Evolutionary conservation across 2,888 invertebrate genomes (phyloP), one percentile per base, ranked within the genome.

Genomic region (Caenorhabditis afra): DNA sequence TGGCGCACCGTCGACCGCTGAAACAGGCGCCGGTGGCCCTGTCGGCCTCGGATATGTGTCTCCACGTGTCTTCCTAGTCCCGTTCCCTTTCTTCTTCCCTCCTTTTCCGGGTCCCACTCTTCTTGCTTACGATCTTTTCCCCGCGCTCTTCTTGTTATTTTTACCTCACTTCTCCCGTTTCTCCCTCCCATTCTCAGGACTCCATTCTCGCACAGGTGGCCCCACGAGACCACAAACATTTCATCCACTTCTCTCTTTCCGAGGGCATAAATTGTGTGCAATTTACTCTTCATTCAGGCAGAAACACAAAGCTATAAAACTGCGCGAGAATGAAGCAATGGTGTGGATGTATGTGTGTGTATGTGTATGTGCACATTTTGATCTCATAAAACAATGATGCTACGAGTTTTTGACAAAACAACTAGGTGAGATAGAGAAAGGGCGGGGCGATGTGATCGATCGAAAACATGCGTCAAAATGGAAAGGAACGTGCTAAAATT

Each of bases 1-100:
- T 83, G 81, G 77, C 77, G 12, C 52, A 67, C 37, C 77, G 77
- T 44, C 77, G 77, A 55, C 37, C 44, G 4, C 29, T 29, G 5
- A 62, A 62, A 47, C 12, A 58, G 1, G 16, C 62, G 8, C 70
- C 70, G 3, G 14, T 71, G 11, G 55, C 70, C 8, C 45, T 71
- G 7, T 71, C 70, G 1, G 70, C 70, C 47, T 71, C 70, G 20
- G 70, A 71, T 61, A 71, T 71, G 55, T 71, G 70, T 49, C 59
- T 71, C 12, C 29, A 71, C 55, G 70, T 71, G 62, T 55, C 70
- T 10, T 23, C 70, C 37, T 71, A 71, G 70, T 53, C 53, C 14
- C 14, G 35, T 47, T 11, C 39, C 16, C 11, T 47, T 35, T 10
- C 23, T 20, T 16, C 18, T 35, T 45, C 16, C 8, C 44, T 18